Evolutionary conservation across 2,888 invertebrate species (phyloP), one percentile per base, ranked within the genome.

Genomic region (Drosophila suboccidentalis): DNA sequence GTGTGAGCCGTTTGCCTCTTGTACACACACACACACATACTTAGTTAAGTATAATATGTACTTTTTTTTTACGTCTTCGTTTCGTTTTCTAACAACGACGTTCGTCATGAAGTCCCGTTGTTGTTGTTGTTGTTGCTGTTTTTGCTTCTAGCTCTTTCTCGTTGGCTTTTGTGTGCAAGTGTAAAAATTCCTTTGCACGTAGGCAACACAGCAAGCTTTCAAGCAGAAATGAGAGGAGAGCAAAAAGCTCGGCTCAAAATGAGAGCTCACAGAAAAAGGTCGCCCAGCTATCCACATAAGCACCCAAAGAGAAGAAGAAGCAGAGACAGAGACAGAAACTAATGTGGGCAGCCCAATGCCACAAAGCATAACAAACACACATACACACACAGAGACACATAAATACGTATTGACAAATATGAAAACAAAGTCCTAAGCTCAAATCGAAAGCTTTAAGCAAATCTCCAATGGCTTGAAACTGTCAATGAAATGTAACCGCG

Each of bases 101-200:
- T 70, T 70, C 71, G 84, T 84, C 84, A 89, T 89, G 87, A 88
- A 89, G 84, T 84, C 87, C 84, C 84, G 84, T 84, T 84, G 89
- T 87, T 88, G 88, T 82, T 82, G 74, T 44, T 78, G 53, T 49
- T 51, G 49, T 41, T 78, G 57, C 49, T 50, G 51, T 29, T 39
- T 39, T 26, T 36, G 19, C 29, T 53, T 85, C 68, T 79, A 79
- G 44, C 71, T 71, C 71, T 73, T 70, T 79, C 79, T 68, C 60
- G 58, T 63, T 78, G 58, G 50, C 82, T 81, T 78, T 71, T 78
- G 75, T 75, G 75, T 68, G 74, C 84, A 87, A 87, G 89, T 89
- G 87, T 84, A 87, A 64, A 75, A 84, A 83, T 84, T 89, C 84
- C 89, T 84, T 87, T 75, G 83, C 89, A 82, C 88, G 88, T 83